Percentiles rank a stretch among this genome's conserved stretches.
These are phyloP conservation scores for Galaxias olidus DNA, from an alignment of 2,797 vertebrate genomes.

Conservation along the genomic window DNA sequence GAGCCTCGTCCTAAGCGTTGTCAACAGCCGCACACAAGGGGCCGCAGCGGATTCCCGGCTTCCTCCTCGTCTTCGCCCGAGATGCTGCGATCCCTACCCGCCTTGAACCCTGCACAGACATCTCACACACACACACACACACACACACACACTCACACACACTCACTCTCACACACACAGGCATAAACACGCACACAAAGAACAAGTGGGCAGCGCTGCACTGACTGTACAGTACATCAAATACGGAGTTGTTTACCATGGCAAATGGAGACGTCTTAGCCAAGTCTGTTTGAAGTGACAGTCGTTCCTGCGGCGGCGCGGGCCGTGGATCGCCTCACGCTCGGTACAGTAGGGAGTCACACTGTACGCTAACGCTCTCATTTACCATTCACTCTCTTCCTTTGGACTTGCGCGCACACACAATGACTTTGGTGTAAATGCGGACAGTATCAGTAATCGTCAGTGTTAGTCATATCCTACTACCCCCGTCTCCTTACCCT, in stretches of 20 bases:
- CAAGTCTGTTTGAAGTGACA: constrained; percentile 70
- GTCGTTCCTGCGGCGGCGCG: constrained; percentile 36
- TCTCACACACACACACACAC: neutral
- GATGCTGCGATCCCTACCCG: too few species aligned
- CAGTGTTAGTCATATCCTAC: too few species aligned
- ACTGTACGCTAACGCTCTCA: constrained; percentile 55
- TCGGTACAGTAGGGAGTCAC: constrained; percentile 27
- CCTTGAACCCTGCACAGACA: neutral
- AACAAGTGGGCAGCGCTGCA: neutral
- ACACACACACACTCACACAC: neutral
- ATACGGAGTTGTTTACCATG: constrained; percentile 74
- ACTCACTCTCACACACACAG: neutral
- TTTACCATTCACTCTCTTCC: constrained; percentile 59
- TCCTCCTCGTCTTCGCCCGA: too few species aligned
- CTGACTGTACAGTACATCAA: constrained; percentile 67
- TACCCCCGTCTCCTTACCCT: constrained; percentile 27
- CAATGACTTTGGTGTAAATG: constrained; percentile 15
- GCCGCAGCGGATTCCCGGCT: too few species aligned
- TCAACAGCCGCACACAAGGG: too few species aligned
- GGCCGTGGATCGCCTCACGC: constrained; percentile 40
- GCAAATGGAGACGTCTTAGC: constrained; percentile 55
- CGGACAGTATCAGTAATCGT: constrained; percentile 50
- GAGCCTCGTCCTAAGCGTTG: too few species aligned
- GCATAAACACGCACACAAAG: constrained; percentile 14
- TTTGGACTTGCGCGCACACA: constrained; percentile 37